Percentiles rank a stretch among this genome's conserved stretches.
Conservation (phyloP, 2,888 invertebrate species). For the Tetheella fluctuosa region DNA sequence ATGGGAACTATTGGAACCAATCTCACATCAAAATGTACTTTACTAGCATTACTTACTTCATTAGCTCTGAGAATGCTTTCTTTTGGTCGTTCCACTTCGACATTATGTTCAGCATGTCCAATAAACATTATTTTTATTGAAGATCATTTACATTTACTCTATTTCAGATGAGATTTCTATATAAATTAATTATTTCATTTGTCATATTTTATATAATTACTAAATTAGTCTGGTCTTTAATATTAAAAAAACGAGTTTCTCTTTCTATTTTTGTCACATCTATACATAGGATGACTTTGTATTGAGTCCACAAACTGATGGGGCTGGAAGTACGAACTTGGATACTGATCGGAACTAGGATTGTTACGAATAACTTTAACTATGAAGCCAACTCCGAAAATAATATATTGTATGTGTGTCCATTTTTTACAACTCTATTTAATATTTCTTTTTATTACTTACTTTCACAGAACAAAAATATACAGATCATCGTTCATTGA, state of each 20-base stretch:
- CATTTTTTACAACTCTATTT: no score
- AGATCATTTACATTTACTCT: constrained; percentile 3
- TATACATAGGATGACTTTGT: background rate
- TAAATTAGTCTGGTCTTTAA: background rate
- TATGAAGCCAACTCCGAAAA: no score
- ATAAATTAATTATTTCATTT: background rate
- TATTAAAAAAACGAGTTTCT: background rate
- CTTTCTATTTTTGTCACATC: background rate
- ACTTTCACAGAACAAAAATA: no score
- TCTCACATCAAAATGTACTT: constrained; percentile 27
- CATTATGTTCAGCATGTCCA: background rate
- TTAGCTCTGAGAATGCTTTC: constrained; percentile 15
- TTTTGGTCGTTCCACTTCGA: background rate
- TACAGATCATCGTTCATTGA: constrained; percentile 25
- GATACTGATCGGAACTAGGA: no score
- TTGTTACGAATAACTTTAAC: no score
- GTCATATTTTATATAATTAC: background rate
- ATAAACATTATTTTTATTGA: constrained; percentile 1
- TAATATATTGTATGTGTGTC: no score
- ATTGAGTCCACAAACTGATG: background rate
- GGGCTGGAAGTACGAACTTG: no score
- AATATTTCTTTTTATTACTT: no score
- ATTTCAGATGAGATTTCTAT: background rate
- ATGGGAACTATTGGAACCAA: constrained; percentile 27
- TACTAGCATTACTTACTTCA: constrained; percentile 17